Base-by-base conservation (phyloP, 2,888 invertebrate genomes). In the Agriopis leucophaearia region DNA sequence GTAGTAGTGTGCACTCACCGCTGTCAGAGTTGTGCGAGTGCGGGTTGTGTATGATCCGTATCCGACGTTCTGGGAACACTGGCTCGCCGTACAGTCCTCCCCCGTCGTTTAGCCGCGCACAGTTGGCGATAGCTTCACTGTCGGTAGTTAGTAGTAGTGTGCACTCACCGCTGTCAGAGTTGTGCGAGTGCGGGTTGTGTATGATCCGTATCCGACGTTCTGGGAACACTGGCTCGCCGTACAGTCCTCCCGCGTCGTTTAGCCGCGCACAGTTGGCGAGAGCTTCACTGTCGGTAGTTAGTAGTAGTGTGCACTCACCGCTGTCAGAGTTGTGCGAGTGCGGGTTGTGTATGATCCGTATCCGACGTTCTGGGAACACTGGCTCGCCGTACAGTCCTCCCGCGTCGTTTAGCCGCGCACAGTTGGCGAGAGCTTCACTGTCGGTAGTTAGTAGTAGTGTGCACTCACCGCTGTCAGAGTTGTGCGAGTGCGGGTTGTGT, bases 291-390 rank as follows among this genome's bases (percentile, higher is more conserved):
- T n/a, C n/a, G n/a, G n/a, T n/a, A n/a, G n/a, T n/a, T n/a, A 40
- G 40, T 4, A 15, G 52, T 42, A 55, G 55, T 40, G 55, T 56
- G 18, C 9, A 72, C 69, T 69, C 60, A 74, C 72, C 72, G 61
- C 67, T 74, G 47, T 74, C 72, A 13, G 64, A 65, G 55, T 69
- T 69, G 57, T 86, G 85, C 57, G 74, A 72, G 84, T 97, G 97
- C 75, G 98, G 98, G 95, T 98, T 98, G 91, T 97, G 98, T 85
- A 97, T 97, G 84, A 98, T 98, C 82, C 98, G 95, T 83, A 99
- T 98, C 88, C 98, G 96, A 73, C 98, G 90, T 87, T 98, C 98
- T 5, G 44, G 44, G 44, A n/a, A 44, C n/a, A 44, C 13, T 27
- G 97, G 97, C 88, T 97, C 98, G 44, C 13, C 44, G 44, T n/a